A percentile compares a stretch with the other conserved stretches of the same genome.
These are phyloP conservation scores for Halcyon senegalensis DNA, from an alignment of 2,113 vertebrate species.

Conservation along the genomic window DNA sequence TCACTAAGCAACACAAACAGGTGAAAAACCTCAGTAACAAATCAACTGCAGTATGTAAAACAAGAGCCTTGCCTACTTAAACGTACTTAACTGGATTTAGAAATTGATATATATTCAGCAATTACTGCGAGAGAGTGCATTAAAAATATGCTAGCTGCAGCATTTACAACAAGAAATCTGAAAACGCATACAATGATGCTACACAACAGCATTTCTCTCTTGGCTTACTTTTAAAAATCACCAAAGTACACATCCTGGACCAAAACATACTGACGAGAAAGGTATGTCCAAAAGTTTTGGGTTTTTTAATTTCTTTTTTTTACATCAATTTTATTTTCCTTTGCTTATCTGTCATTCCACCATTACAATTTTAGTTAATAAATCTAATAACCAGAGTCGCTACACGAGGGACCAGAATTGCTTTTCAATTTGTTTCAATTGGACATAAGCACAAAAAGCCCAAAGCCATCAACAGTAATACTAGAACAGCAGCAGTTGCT, in stretches of 20 bases:
- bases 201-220: rapidly evolving
- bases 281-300: neutral
- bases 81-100: neutral
- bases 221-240: neutral
- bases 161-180: neutral
- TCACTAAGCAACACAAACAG: neutral
- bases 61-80: neutral
- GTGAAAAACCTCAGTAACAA: neutral
- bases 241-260: neutral
- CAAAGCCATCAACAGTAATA: neutral
- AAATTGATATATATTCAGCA: neutral
- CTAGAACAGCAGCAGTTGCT: neutral
- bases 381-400: neutral
- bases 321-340: neutral
- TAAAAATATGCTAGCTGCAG: neutral
- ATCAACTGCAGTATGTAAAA: neutral
- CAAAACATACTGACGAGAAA: neutral
- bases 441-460: neutral
- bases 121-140: neutral
- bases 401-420: neutral
- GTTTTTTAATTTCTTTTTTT: neutral
- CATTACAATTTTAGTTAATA: neutral
- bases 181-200: neutral
- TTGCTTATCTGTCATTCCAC: neutral
- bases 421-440: neutral